Conservation (phyloP, 2,888 invertebrate species). For the Cryptocephalus primarius region DNA sequence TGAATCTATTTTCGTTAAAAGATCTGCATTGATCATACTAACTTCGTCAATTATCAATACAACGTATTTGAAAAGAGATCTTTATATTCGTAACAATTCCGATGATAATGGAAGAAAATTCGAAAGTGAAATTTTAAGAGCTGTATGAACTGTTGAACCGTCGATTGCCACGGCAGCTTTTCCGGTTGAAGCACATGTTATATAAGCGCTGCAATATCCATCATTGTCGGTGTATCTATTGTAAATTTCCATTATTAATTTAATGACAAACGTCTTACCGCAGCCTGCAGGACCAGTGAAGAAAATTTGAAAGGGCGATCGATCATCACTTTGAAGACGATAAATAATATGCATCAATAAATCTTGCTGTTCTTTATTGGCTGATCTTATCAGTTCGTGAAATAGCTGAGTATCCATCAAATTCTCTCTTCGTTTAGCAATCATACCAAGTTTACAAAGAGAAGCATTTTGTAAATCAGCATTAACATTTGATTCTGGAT, state of each 20-base stretch:
- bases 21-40: conserved; percentile 8
- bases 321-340: not conserved
- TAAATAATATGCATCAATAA: not conserved
- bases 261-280: too few species aligned
- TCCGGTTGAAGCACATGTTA: conserved; percentile 29
- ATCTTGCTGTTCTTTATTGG: not conserved
- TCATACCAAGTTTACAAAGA: not conserved
- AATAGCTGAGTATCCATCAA: not conserved
- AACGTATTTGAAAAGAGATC: conserved; percentile 20
- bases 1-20: conserved; percentile 3
- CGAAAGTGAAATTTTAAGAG: conserved; percentile 2
- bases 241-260: conserved; percentile 33
- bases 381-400: not conserved
- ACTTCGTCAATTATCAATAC: conserved; percentile 17
- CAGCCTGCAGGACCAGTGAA: conserved; percentile 23
- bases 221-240: conserved; percentile 28
- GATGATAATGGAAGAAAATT: not conserved
- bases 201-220: conserved; percentile 26
- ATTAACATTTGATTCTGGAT: not conserved
- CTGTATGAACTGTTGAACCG: conserved; percentile 30
- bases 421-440: not conserved
- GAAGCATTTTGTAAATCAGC: not conserved
- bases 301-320: conserved; percentile 11
- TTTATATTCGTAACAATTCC: conserved; percentile 15
- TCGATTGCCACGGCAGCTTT: conserved; percentile 30